Conservation (phyloP, 2,797 vertebrate species). For the Enteromius paludinosus region DNA sequence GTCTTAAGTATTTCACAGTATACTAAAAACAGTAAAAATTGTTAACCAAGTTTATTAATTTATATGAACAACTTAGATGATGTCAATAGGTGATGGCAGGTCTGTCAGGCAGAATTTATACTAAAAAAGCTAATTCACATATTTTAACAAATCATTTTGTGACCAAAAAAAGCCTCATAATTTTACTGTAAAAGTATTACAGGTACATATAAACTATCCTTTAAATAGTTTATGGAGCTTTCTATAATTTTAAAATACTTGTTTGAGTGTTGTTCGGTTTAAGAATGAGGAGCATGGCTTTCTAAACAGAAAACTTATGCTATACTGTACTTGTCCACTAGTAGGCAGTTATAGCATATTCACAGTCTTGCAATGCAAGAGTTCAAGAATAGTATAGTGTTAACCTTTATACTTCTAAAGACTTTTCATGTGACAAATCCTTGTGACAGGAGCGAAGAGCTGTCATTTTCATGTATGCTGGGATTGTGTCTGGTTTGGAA, state of each 20-base stretch:
- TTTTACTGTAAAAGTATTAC: not conserved
- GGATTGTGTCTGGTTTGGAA: conserved; percentile 16
- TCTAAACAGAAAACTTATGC: not conserved
- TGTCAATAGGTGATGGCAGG: not conserved
- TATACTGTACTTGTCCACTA: not conserved
- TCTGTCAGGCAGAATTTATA: not conserved
- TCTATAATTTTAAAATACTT: not conserved
- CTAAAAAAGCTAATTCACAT: not conserved
- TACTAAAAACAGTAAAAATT: not conserved
- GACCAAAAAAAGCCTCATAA: not conserved
- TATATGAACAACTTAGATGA: not conserved
- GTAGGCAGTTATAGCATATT: too few relatives aligned
- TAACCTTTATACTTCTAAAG: conserved; percentile 5
- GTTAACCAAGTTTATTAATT: not conserved
- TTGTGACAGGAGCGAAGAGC: not conserved
- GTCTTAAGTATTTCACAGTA: not conserved
- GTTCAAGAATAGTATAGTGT: not conserved
- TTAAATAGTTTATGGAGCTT: not conserved
- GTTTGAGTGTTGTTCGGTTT: not conserved
- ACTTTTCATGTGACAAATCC: conserved; percentile 7
- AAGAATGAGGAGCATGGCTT: not conserved
- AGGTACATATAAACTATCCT: not conserved
- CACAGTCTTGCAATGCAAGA: not conserved
- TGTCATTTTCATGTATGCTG: not conserved
- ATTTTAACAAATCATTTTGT: not conserved